Evolutionary conservation across 2,113 vertebrate species (phyloP), one percentile per base, ranked within the genome.

Genomic region (Chionis minor): DNA sequence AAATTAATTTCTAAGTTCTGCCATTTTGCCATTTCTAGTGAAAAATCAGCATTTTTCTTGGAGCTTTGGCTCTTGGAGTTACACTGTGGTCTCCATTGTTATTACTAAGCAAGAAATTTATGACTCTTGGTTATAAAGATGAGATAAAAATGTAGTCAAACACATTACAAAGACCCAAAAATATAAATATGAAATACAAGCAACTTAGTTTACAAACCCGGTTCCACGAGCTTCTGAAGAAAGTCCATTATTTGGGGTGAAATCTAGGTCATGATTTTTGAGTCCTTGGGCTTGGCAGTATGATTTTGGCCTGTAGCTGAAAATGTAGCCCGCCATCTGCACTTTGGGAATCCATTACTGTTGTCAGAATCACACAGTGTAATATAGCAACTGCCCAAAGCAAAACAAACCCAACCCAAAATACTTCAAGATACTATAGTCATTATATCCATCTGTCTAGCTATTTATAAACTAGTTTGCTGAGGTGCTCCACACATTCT

Each of bases 301-400:
- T 7, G 21, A 55, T 6, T 93, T 69, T 92, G 73, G 77, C 65
- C 72, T 35, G 27, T 10, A 81, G 73, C 40, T 91, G 69, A 65
- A 81, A 86, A 40, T 11, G 38, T 35, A 79, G 70, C 56, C 73
- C 80, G 52, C 66, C 70, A 75, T 52, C 80, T 92, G 73, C 52
- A 78, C 77, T 96, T 74, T 84, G 72, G 27, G 40, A 74, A 78
- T 78, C 54, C n/a, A 75, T 40, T 59, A 23, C 32, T 0, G 0
- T 5, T 81, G 71, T 90, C 78, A 94, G 63, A 92, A 92, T 33
- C 56, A 84, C 71, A 71, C 18, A 24, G 45, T 13, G 42, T 73
- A 86, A 82, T 95, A 88, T 4, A 96, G 92, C 55, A 92, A 88
- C 80, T 83, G 71, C 61, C 69, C 56, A 78, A 86, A 94, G 92